Percentiles rank a stretch among this genome's conserved stretches.
Conservation (phyloP, 2,113 vertebrate species). For the Physeter macrocephalus region DNA sequence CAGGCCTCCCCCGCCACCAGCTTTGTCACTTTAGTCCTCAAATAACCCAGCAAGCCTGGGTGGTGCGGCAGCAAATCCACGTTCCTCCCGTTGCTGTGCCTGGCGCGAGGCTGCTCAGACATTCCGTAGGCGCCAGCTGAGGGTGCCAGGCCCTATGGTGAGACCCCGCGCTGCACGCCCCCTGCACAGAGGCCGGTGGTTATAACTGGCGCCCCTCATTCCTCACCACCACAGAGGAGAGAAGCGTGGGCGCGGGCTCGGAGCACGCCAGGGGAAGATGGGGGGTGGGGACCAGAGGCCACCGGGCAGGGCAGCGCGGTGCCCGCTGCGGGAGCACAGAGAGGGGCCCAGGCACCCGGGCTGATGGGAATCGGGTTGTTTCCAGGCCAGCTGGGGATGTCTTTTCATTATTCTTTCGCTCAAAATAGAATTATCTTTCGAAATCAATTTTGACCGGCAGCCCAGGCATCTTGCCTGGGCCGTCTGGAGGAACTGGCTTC, state of each 20-base stretch:
- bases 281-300: no score
- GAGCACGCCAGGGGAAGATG: background rate
- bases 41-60: background rate
- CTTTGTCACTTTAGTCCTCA: background rate
- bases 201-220: background rate
- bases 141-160: background rate
- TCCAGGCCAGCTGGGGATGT: constrained; percentile 42
- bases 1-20: background rate
- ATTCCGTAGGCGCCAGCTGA: rapidly evolving
- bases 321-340: rapidly evolving
- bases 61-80: background rate
- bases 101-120: background rate
- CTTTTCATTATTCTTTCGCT: constrained; percentile 57
- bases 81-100: background rate
- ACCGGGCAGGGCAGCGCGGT: background rate
- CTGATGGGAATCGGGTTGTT: background rate
- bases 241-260: rapidly evolving
- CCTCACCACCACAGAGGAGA: background rate
- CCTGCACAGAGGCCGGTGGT: background rate
- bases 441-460: constrained; percentile 22
- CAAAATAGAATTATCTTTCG: constrained; percentile 26
- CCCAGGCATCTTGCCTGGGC: constrained; percentile 25
- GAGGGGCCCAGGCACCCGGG: background rate
- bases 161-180: background rate
- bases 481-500: constrained; percentile 44